Base-by-base conservation (phyloP, 2,113 vertebrate species). In the Tyto alba region DNA sequence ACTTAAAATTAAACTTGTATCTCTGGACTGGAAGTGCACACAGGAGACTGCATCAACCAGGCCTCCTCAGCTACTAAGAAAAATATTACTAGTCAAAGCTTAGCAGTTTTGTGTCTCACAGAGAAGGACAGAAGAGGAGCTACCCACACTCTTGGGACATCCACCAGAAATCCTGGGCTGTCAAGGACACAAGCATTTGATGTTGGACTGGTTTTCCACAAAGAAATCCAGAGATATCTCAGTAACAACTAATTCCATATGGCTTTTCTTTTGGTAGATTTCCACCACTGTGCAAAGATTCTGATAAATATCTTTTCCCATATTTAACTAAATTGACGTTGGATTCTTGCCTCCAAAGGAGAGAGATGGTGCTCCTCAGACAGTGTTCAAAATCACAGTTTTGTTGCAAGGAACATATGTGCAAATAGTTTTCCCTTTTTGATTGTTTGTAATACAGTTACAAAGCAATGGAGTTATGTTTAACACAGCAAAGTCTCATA, bases 81-180 rank as follows among this genome's bases (percentile, higher is more conserved):
- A 32, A 67, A 13, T 59, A 59, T 88, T 77, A 13, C n/a, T 82
- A 40, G 30, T 60, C 38, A 92, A 82, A 73, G 18, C 25, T 77
- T 71, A 67, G 41, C 63, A 80, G 63, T 38, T 66, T 75, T 80
- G 14, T 63, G n/a, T 43, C 53, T 77, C 82, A 30, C 41, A 71
- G 60, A 91, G 74, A 56, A 88, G 43, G 36, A 47, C 34, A 56
- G 34, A 71, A 84, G 52, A 48, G 29, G n/a, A 88, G 29, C 29
- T 36, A 27, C 34, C 19, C 0, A 0, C n/a, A 38, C 41, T 56
- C 63, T 21, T 53, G 59, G 59, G 50, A 80, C 14, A 41, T 80
- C 38, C 41, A 3, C 6, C 0, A 5, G 78, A 59, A 83, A 43
- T 88, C 21, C 55, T 1, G 4, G 27, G 7, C 30, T 41, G 10